Conservation (phyloP, 1,140 invertebrate genomes). For the Harpegnathos saltator region DNA sequence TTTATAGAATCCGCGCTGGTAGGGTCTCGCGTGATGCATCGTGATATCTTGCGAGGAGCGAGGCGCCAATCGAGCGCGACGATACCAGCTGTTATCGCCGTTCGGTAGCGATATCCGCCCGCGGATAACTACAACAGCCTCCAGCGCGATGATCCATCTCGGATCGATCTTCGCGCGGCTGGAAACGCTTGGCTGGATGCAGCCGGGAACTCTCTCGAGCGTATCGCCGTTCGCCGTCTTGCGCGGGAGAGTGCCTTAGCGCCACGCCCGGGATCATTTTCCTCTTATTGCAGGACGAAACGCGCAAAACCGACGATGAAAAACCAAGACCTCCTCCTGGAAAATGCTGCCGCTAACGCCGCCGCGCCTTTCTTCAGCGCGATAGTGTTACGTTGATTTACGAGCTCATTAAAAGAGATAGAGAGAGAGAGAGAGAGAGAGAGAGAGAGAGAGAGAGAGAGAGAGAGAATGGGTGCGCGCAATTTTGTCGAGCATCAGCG, state of each 20-base stretch:
- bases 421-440: too few relatives aligned
- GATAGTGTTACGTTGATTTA: conserved; percentile 16
- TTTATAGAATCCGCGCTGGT: background rate
- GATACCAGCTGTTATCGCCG: conserved; percentile 14
- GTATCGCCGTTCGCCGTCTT: conserved; percentile 4
- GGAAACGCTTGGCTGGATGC: conserved; percentile 19
- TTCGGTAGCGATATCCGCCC: conserved; percentile 38
- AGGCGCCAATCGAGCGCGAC: conserved; percentile 3
- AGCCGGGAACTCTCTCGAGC: conserved; percentile 10
- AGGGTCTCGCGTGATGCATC: background rate
- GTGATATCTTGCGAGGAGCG: background rate
- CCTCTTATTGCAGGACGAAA: background rate
- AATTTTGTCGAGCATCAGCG: too few relatives aligned
- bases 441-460: too few relatives aligned
- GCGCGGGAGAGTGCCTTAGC: background rate
- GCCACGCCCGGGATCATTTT: conserved; percentile 2
- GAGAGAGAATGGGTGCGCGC: background rate
- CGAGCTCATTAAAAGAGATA: background rate
- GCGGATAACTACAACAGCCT: conserved; percentile 8
- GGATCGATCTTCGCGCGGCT: conserved; percentile 24
- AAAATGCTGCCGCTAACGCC: background rate
- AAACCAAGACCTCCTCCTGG: background rate
- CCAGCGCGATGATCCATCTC: conserved; percentile 31
- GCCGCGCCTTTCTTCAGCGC: background rate
- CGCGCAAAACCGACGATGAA: background rate